These are phyloP conservation scores for Passer montanus DNA, from an alignment of 2,113 vertebrate species.

Conservation along the genomic window DNA sequence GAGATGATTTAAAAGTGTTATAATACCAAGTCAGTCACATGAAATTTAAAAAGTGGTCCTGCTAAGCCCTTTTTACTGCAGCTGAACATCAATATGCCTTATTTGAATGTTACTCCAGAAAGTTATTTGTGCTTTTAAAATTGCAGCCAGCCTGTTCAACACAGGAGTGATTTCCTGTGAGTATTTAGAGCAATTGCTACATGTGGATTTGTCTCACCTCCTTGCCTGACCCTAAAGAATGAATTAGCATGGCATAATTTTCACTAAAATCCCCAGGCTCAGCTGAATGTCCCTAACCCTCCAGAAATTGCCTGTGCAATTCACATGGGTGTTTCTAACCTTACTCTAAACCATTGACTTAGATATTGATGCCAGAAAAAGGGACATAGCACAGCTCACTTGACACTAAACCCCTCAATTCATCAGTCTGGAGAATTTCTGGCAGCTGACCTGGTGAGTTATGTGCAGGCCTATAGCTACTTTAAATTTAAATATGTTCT, in stretches of 20 bases:
- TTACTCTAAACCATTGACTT: neutral
- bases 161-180: neutral
- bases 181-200: neutral
- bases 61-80: slow-evolving; percentile 1
- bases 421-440: neutral
- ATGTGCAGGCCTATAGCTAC: neutral
- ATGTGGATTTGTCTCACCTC: neutral
- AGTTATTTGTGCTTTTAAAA: slow-evolving; percentile 46
- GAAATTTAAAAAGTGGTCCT: slow-evolving; percentile 11
- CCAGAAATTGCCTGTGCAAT: neutral
- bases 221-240: neutral
- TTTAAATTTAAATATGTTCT: neutral
- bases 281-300: neutral
- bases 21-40: slow-evolving; percentile 1
- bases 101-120: slow-evolving; percentile 4
- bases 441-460: neutral
- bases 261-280: neutral
- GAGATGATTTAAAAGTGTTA: neutral
- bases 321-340: neutral
- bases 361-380: neutral
- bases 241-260: neutral
- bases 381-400: neutral
- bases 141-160: neutral
- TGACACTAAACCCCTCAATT: neutral
- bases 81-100: slow-evolving; percentile 1